Percentiles rank a stretch among this genome's conserved stretches.
These are phyloP conservation scores for Siniperca chuatsi DNA, from an alignment of 2,113 vertebrate species.

Conservation along the genomic window DNA sequence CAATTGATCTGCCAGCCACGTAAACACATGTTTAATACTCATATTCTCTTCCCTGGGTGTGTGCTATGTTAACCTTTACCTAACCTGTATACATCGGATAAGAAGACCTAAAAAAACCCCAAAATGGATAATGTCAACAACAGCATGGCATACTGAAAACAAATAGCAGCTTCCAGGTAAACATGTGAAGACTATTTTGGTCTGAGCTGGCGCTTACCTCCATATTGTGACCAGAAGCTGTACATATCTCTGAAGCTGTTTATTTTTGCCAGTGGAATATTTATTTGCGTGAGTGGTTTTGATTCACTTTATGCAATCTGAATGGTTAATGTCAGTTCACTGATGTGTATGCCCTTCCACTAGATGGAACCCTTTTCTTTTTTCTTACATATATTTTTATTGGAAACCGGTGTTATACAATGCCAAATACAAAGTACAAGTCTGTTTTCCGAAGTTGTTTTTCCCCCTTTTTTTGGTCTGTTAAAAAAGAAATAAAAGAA, in stretches of 20 bases:
- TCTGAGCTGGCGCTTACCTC: background rate
- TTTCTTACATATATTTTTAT: too few relatives aligned
- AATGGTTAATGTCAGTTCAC: background rate
- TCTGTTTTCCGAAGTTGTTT: too few relatives aligned
- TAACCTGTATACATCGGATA: background rate
- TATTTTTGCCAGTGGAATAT: background rate
- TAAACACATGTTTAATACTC: constrained; percentile 45
- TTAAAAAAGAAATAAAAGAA: too few relatives aligned
- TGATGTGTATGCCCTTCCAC: constrained; percentile 46
- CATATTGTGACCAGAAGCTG: background rate
- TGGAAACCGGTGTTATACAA: too few relatives aligned
- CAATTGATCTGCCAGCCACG: background rate
- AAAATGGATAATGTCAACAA: background rate
- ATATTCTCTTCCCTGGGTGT: background rate
- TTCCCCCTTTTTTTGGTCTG: too few relatives aligned
- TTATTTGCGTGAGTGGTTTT: background rate
- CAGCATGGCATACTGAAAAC: background rate
- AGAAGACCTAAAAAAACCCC: background rate
- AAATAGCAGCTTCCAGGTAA: constrained; percentile 1
- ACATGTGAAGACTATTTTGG: constrained; percentile 15
- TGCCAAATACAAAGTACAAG: too few relatives aligned
- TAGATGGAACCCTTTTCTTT: constrained; percentile 53
- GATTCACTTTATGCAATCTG: background rate
- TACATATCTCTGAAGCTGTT: background rate
- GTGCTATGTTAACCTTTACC: background rate